Evolutionary conservation across 2,113 vertebrate species (phyloP).

Genomic region (Crotalus horridus): DNA sequence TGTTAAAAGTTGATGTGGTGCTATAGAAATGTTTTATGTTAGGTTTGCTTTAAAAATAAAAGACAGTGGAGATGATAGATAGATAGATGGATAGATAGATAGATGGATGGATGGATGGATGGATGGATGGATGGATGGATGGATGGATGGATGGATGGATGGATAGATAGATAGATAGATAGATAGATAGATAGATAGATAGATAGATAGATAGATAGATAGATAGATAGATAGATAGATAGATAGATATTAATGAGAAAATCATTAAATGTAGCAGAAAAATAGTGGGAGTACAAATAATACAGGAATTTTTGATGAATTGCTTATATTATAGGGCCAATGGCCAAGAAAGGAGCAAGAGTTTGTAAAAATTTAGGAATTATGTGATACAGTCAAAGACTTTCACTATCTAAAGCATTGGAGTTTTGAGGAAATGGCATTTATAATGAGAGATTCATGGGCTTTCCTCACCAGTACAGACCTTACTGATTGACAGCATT

Average conservation of each 20-base stretch:
- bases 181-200: too few species aligned
- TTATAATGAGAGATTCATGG: background rate
- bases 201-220: background rate
- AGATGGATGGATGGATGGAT: too few species aligned
- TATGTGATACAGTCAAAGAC: background rate
- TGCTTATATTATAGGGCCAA: background rate
- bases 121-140: too few species aligned
- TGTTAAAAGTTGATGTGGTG: constrained; percentile 9
- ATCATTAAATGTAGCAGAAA: background rate
- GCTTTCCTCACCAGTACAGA: background rate
- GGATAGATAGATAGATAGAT: too few species aligned
- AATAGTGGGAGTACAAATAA: background rate
- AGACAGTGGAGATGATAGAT: background rate
- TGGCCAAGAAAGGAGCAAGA: background rate
- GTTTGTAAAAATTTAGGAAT: background rate
- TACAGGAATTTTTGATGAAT: background rate
- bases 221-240: too few species aligned
- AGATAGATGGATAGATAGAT: background rate
- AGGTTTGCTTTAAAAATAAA: background rate
- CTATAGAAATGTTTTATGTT: constrained; percentile 17
- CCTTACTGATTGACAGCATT: background rate
- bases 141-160: too few species aligned
- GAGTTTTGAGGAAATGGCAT: background rate
- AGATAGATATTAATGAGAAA: background rate
- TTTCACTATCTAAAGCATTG: background rate